A percentile compares a stretch with the other conserved stretches of the same genome.
Conservation (phyloP, 1,140 invertebrate genomes). For the Calliopsis andreniformis region DNA sequence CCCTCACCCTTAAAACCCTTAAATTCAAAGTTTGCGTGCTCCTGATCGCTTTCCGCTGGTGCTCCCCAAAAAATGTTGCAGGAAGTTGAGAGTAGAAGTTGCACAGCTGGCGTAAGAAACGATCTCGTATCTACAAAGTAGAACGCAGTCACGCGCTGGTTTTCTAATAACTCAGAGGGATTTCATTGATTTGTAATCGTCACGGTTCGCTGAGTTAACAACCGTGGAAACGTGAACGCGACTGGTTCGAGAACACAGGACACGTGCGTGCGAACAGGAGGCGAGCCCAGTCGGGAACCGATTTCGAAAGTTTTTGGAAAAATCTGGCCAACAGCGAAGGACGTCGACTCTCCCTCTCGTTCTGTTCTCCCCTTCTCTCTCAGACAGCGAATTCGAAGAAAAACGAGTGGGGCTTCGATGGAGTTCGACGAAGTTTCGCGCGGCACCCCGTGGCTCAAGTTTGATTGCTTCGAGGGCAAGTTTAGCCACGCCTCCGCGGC, state of each 20-base stretch:
- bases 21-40: too few species aligned
- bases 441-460: background rate
- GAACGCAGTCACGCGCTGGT: slow-evolving; percentile 38
- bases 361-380: background rate
- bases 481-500: background rate
- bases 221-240: slow-evolving; percentile 5
- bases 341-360: background rate
- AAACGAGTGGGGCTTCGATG: background rate
- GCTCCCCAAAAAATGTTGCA: too few species aligned
- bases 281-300: background rate
- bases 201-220: slow-evolving; percentile 5
- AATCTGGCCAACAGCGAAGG: slow-evolving; percentile 34
- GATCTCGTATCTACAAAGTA: background rate
- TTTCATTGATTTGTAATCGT: slow-evolving; percentile 47
- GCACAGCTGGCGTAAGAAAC: slow-evolving; percentile 28
- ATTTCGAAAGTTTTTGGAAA: slow-evolving; percentile 34
- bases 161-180: slow-evolving; percentile 37
- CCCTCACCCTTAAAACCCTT: too few species aligned
- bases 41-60: too few species aligned
- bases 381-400: background rate
- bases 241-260: background rate
- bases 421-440: background rate
- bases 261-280: slow-evolving; percentile 6
- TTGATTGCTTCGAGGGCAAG: background rate
- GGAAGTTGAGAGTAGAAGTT: too few species aligned